Conservation (phyloP, 2,113 vertebrate species). For the Leucoraja erinaceus region DNA sequence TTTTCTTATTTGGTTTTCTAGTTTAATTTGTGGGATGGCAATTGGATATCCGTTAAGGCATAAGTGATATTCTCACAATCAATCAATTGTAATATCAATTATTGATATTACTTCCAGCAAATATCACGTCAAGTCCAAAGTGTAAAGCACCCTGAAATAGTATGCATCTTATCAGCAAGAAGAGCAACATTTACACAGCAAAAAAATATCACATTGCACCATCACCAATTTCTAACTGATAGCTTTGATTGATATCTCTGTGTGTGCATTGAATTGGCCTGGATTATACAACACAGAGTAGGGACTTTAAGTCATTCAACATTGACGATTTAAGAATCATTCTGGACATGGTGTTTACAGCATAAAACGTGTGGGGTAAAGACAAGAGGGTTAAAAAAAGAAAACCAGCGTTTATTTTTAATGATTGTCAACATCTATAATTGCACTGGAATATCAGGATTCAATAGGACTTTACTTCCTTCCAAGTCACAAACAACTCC, state of each 20-base stretch:
- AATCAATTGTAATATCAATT: background rate
- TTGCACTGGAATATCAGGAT: background rate
- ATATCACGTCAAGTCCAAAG: background rate
- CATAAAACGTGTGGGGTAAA: no score
- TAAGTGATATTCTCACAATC: background rate
- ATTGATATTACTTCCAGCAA: background rate
- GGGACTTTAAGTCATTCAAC: background rate
- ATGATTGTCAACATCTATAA: background rate
- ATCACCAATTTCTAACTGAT: background rate
- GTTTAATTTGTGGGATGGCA: background rate
- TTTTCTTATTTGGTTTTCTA: background rate
- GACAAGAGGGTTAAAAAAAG: background rate
- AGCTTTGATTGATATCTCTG: background rate
- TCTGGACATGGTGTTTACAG: background rate
- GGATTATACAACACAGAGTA: background rate
- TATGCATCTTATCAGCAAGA: background rate
- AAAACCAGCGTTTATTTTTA: background rate
- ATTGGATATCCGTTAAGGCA: background rate
- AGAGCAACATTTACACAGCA: background rate
- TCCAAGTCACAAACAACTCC: background rate
- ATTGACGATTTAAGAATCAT: background rate
- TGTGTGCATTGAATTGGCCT: background rate
- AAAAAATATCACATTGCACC: background rate
- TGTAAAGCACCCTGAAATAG: background rate
- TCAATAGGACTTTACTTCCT: background rate